These are phyloP conservation scores for Sebastes fasciatus DNA, from an alignment of 2,113 vertebrate species.

Conservation along the genomic window DNA sequence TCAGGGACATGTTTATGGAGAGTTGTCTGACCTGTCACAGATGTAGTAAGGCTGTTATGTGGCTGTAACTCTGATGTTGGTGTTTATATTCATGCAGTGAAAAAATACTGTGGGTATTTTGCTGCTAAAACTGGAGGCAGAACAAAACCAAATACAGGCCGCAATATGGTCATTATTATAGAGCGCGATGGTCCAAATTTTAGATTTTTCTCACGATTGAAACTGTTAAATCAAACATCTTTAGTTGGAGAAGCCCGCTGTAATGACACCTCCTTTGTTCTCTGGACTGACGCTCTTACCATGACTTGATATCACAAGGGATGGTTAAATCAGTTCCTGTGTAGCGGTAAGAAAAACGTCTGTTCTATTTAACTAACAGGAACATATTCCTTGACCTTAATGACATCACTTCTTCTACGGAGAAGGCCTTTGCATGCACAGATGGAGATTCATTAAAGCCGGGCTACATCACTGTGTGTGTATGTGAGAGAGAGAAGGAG, in stretches of 20 bases:
- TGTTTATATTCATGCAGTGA: background rate
- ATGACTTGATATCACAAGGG: conserved; percentile 8
- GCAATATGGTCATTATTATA: conserved; percentile 19
- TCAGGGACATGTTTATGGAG: background rate
- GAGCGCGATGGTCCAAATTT: background rate
- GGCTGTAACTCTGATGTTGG: background rate
- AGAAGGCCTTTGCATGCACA: conserved; percentile 53
- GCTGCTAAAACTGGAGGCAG: background rate
- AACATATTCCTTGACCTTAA: conserved; percentile 39
- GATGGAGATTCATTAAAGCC: conserved; percentile 54
- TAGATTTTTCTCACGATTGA: conserved; percentile 12
- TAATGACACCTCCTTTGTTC: conserved; percentile 7
- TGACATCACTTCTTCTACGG: conserved; percentile 51
- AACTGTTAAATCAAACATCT: conserved; percentile 22
- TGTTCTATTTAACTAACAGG: conserved; percentile 36
- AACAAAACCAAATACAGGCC: background rate
- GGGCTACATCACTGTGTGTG: background rate
- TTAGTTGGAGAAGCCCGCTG: background rate
- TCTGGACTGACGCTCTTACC: conserved; percentile 5
- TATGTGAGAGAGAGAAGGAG: background rate
- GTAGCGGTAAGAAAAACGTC: background rate
- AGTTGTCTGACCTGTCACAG: background rate
- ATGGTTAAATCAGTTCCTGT: conserved; percentile 33
- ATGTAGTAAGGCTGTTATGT: background rate
- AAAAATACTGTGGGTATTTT: background rate